A percentile compares a stretch with the other conserved stretches of the same genome.
Conservation (phyloP, 2,888 invertebrate genomes). For the Capitulum mitella region DNA sequence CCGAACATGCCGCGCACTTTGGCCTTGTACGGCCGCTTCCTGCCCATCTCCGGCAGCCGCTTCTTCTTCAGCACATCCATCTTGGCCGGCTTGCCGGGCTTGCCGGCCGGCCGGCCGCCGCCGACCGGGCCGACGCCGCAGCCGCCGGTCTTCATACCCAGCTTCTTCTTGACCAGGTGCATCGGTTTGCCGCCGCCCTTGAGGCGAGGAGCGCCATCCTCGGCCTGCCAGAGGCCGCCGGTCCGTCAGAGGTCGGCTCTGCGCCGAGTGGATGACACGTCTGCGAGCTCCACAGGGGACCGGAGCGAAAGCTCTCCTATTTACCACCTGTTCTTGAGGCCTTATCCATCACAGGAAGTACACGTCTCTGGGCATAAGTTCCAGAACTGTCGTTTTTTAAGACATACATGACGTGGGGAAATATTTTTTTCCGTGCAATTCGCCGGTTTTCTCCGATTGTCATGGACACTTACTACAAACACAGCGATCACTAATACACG, state of each 20-base stretch:
- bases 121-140: conserved; percentile 26
- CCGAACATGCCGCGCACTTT: conserved; percentile 81
- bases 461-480: no score
- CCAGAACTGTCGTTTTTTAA: no score
- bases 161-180: conserved; percentile 34
- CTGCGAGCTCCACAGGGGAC: no score
- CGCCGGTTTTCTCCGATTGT: no score
- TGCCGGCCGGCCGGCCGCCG: conserved; percentile 26
- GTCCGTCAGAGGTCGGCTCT: no score
- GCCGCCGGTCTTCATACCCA: conserved; percentile 32
- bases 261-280: background rate
- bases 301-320: no score
- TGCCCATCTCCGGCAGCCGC: conserved; percentile 62
- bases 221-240: background rate
- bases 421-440: no score
- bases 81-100: conserved; percentile 25
- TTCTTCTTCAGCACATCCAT: conserved; percentile 29
- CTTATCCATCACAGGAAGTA: no score
- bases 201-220: background rate
- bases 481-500: no score
- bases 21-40: conserved; percentile 77
- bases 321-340: no score
- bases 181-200: conserved; percentile 29
- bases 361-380: no score
- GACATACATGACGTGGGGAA: no score